phyloP scores from a whole-genome alignment of 1,140 invertebrate genomes.

The Drosophila serrata region DNA sequence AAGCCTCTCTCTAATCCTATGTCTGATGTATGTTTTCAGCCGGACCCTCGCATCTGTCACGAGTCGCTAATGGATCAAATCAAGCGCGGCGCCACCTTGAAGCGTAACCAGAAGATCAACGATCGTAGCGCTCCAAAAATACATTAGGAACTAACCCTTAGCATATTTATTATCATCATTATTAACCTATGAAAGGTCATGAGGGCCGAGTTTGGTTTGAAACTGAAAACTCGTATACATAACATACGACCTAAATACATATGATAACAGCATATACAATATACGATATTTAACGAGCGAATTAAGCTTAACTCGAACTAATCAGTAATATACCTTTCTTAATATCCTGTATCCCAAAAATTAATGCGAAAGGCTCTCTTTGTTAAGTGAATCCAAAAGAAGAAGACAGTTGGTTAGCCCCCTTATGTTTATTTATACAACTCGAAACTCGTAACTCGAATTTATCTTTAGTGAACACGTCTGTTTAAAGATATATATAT shows the following conservation, averaged over 20 bases:
- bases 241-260: conserved; percentile 57
- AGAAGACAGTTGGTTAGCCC: conserved; percentile 62
- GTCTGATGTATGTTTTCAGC: conserved; percentile 84
- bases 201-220: conserved; percentile 78
- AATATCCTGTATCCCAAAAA: conserved; percentile 49
- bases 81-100: conserved; percentile 92
- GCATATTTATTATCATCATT: conserved; percentile 47
- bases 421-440: conserved; percentile 55
- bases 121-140: conserved; percentile 90
- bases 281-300: conserved; percentile 53
- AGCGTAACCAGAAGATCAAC: conserved; percentile 88
- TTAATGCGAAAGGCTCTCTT: conserved; percentile 52
- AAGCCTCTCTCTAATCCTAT: not conserved
- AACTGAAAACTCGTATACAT: conserved; percentile 73
- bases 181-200: conserved; percentile 33
- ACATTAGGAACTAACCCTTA: conserved; percentile 86
- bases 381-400: conserved; percentile 50
- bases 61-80: conserved; percentile 96
- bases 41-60: conserved; percentile 90
- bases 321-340: conserved; percentile 48
- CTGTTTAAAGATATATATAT: conserved; percentile 45
- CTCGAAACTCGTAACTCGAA: conserved; percentile 76
- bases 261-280: conserved; percentile 65
- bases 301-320: conserved; percentile 49
- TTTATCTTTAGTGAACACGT: conserved; percentile 67